Evolutionary conservation across 2,888 invertebrate species (phyloP).

Genomic region (Pandemis corylana): DNA sequence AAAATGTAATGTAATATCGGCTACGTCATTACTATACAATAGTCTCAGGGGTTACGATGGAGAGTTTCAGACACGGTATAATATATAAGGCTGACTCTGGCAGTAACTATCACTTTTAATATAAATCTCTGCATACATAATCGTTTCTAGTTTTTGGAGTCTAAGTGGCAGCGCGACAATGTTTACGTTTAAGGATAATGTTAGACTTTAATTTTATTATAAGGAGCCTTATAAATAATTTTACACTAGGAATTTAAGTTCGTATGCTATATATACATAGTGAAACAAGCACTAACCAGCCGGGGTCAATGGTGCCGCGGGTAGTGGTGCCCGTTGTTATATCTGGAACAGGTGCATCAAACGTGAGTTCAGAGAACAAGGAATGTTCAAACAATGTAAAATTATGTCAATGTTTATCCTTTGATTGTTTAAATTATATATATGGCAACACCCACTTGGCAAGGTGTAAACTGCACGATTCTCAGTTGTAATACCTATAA

Average conservation of each 20-base stretch:
- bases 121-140: slow-evolving; percentile 22
- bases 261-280: slow-evolving; percentile 68
- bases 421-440: too few species aligned
- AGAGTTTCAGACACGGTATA: slow-evolving; percentile 22
- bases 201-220: slow-evolving; percentile 12
- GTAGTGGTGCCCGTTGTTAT: slow-evolving; percentile 77
- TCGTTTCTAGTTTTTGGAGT: slow-evolving; percentile 22
- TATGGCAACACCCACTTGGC: too few species aligned
- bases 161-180: slow-evolving; percentile 35
- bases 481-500: too few species aligned
- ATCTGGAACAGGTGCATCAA: slow-evolving; percentile 55
- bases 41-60: slow-evolving; percentile 2
- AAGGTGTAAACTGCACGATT: too few species aligned
- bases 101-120: slow-evolving; percentile 35
- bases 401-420: too few species aligned
- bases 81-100: slow-evolving; percentile 42
- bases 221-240: slow-evolving; percentile 9
- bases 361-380: not conserved
- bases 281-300: slow-evolving; percentile 55
- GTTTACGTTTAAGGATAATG: slow-evolving; percentile 10
- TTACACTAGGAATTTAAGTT: slow-evolving; percentile 55
- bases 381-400: too few species aligned
- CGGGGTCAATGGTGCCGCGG: slow-evolving; percentile 79
- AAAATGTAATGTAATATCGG: slow-evolving; percentile 18
- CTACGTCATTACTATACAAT: slow-evolving; percentile 17